Evolutionary conservation across 2,797 vertebrate genomes (phyloP).

Genomic region (Decapterus maruadsi): DNA sequence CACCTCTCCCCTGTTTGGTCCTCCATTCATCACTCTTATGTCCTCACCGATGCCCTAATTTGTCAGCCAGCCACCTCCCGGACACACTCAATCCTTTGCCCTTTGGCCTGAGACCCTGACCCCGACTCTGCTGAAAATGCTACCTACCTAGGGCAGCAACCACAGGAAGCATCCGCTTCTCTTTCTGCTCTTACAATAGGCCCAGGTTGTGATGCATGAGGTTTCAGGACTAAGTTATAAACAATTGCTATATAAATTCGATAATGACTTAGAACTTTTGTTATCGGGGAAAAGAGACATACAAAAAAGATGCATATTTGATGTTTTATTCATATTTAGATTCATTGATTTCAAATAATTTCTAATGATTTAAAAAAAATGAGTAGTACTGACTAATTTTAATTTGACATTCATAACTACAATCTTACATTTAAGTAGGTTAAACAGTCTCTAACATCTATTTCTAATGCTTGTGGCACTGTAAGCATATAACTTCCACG

Average conservation of each 20-base stretch:
- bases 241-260: not conserved
- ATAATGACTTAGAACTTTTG: not conserved
- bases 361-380: not conserved
- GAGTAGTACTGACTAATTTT: slow-evolving; percentile 7
- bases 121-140: slow-evolving; percentile 20
- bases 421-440: not conserved
- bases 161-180: slow-evolving; percentile 4
- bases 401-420: not conserved
- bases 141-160: slow-evolving; percentile 10
- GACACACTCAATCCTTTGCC: slow-evolving; percentile 44
- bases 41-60: slow-evolving; percentile 52
- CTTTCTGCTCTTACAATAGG: slow-evolving; percentile 7
- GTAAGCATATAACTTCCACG: slow-evolving; percentile 21
- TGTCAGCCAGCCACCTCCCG: slow-evolving; percentile 43
- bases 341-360: slow-evolving; percentile 1
- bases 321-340: not conserved
- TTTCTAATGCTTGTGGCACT: not conserved
- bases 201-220: no score
- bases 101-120: slow-evolving; percentile 47
- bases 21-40: slow-evolving; percentile 56
- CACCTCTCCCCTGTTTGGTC: slow-evolving; percentile 3
- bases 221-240: not conserved
- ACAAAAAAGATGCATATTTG: not conserved
- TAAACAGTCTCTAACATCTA: slow-evolving; percentile 10
- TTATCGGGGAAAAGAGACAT: not conserved